A percentile compares a stretch with the other conserved stretches of the same genome.
Evolutionary conservation across 2,797 vertebrate species (phyloP).

Genomic region (Potorous gilbertii): DNA sequence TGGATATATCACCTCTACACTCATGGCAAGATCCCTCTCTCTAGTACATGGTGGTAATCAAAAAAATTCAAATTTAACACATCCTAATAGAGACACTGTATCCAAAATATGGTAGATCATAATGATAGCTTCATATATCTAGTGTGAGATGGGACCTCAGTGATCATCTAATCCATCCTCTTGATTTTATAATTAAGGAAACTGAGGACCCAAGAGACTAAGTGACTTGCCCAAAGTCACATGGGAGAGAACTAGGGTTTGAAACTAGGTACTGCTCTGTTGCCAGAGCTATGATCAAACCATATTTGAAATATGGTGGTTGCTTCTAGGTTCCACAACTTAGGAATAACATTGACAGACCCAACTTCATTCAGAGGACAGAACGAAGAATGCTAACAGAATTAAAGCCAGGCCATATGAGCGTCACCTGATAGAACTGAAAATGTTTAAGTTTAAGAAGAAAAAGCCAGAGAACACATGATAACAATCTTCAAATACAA

Average conservation of each 20-base stretch:
- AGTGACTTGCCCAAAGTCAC: not conserved
- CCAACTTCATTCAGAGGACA: not conserved
- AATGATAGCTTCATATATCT: not conserved
- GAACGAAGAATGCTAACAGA: not conserved
- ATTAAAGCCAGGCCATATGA: not conserved
- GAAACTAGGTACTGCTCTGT: not conserved
- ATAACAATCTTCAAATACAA: not conserved
- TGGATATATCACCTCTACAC: not conserved
- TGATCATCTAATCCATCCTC: not conserved
- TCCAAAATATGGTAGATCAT: not conserved
- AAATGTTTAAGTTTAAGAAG: not conserved
- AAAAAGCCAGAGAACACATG: not conserved
- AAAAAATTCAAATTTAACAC: not conserved
- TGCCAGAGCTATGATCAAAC: not conserved
- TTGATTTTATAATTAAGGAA: not conserved
- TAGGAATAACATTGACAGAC: not conserved
- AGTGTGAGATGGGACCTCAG: not conserved
- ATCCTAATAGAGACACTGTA: not conserved
- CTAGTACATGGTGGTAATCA: not conserved
- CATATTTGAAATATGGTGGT: not conserved
- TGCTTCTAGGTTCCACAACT: not conserved
- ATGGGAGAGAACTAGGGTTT: not conserved
- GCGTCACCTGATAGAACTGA: not conserved
- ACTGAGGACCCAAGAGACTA: not conserved
- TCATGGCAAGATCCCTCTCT: not conserved